Evolutionary conservation across 2,888 invertebrate genomes (phyloP), one percentile per base, ranked within the genome.

Genomic region (Allygus modestus): DNA sequence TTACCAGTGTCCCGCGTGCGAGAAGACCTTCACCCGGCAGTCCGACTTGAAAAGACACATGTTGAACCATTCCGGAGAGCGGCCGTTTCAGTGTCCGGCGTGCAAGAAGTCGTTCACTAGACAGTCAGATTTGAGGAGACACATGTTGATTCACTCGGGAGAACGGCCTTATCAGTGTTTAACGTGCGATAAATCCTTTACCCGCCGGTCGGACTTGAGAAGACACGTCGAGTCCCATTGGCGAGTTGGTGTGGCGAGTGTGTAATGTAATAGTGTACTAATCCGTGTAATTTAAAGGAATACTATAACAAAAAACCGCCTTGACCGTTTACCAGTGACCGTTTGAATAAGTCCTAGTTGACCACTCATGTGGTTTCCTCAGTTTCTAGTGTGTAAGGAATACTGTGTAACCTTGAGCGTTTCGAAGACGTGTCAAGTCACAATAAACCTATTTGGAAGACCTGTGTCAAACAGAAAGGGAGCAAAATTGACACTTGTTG

Each of bases 41-140:
- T 54, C 54, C 9, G 54, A 54, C 23, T 54, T 54, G 23, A 54
- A 54, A 23, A 54, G 54, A 23, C 54, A 54, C 23, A 54, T 54
- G 54, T 11, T 54, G 20, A 54, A 54, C 15, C 54, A 54, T 11
- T 54, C 54, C 5, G 54, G 54, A 4, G 54, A 54, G 11, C 20
- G 54, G 5, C 54, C 54, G 1, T 54, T 54, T 23, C 54, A 54
- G 23, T 54, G 54, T 54, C 11, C 54, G 7, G 7, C 1, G 1
- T 54, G 54, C 11, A 54, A 54, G 54, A 54, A 23, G 23, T n/a
- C 54, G 20, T 54, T 54, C 23, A 54, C 54, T 20, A n/a, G 54
- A 23, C 54, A 54, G 54, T 54, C 54, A 4, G 54, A 54, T 23
- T 11, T 54, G 15, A 54, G 54, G 54, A 54, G 54, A 54, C 54